Evolutionary conservation across 2,797 vertebrate species (phyloP).

Genomic region (Sebastes steindachneri): DNA sequence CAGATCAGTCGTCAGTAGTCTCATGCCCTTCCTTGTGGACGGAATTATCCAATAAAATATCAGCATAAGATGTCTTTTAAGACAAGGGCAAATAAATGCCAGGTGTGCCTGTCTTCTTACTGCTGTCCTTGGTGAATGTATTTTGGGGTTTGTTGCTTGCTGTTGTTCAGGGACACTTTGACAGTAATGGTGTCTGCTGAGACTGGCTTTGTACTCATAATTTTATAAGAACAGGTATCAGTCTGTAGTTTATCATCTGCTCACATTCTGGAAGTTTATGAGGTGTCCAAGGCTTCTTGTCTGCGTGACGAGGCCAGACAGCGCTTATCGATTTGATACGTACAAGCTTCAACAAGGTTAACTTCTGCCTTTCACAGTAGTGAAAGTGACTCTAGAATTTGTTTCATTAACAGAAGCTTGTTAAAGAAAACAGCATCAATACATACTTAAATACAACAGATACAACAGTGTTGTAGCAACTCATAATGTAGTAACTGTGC

Average conservation of each 20-base stretch:
- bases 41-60: background rate
- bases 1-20: background rate
- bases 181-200: background rate
- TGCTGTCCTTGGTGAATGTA: background rate
- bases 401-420: background rate
- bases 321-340: background rate
- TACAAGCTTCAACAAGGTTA: background rate
- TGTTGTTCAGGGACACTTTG: constrained; percentile 18
- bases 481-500: no score
- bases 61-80: background rate
- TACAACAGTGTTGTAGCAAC: background rate
- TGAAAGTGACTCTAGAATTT: background rate
- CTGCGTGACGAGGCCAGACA: background rate
- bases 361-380: background rate
- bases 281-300: background rate
- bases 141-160: background rate
- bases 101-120: background rate
- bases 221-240: background rate
- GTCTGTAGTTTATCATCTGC: background rate
- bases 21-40: background rate
- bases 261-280: background rate
- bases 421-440: background rate
- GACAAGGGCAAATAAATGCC: background rate
- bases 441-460: background rate
- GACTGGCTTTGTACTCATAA: background rate